These are phyloP conservation scores for Sebastiscus tertius DNA, from an alignment of 2,797 vertebrate genomes.

Conservation along the genomic window DNA sequence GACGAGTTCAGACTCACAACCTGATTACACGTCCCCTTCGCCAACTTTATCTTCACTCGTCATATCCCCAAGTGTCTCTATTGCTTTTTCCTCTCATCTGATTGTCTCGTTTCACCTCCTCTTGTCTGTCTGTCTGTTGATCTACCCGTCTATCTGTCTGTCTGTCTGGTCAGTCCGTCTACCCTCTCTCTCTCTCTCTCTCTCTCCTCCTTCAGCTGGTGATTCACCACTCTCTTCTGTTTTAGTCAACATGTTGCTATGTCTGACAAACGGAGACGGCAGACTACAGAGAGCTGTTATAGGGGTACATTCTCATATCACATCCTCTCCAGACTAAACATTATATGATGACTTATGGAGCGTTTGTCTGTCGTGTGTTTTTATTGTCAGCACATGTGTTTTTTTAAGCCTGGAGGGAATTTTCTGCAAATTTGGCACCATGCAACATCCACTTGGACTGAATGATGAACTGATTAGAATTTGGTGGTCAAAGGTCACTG, in stretches of 20 bases:
- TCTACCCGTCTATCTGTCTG: neutral
- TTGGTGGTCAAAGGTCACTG: too few species aligned
- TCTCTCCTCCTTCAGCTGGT: neutral
- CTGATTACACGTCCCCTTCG: neutral
- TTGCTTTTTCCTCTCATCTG: neutral
- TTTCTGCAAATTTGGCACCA: too few species aligned
- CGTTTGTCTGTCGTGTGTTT: neutral
- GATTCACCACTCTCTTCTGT: slow-evolving; percentile 33
- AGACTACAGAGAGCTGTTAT: neutral
- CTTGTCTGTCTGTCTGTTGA: neutral
- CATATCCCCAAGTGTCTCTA: neutral
- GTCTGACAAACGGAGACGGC: slow-evolving; percentile 24
- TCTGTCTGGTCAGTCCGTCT: neutral
- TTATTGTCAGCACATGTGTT: neutral
- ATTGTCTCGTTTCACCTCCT: neutral
- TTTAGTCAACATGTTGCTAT: slow-evolving; percentile 25
- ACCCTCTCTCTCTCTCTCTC: neutral
- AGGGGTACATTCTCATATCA: neutral
- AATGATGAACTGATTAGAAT: too few species aligned
- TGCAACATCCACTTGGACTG: too few species aligned
- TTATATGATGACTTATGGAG: neutral
- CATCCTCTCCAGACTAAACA: neutral
- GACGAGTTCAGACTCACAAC: slow-evolving; percentile 42
- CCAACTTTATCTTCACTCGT: slow-evolving; percentile 14
- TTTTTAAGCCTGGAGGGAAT: too few species aligned